Conservation (phyloP, 2,113 vertebrate species). For the Glaucidium brasilianum region DNA sequence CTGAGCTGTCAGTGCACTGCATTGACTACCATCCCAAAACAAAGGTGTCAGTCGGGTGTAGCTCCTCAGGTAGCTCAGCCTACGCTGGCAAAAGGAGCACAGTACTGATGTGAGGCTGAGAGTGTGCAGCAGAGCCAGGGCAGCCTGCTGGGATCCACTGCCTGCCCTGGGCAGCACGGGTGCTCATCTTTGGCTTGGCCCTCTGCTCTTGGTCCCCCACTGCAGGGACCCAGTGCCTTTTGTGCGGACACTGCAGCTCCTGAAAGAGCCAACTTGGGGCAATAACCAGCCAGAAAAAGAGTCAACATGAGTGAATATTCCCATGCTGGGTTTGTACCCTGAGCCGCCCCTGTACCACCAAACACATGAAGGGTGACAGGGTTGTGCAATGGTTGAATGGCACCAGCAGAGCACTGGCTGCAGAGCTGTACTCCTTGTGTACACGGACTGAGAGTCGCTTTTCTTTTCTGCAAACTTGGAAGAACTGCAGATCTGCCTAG, state of each 20-base stretch:
- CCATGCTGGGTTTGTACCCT: not conserved
- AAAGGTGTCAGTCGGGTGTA: not conserved
- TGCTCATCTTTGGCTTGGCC: not conserved
- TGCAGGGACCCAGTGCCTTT: not conserved
- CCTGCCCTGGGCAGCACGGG: fast-evolving
- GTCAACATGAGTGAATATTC: not conserved
- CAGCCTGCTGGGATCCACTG: fast-evolving
- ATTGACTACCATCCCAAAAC: not conserved
- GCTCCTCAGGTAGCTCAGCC: not conserved
- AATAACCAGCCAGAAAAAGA: not conserved
- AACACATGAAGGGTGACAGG: not conserved
- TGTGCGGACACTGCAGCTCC: not conserved
- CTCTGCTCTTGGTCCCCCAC: fast-evolving
- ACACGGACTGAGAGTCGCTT: fast-evolving
- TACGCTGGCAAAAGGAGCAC: not conserved
- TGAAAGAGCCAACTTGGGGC: not conserved
- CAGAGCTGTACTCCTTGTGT: not conserved
- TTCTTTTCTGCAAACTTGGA: not conserved
- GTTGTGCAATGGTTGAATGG: not conserved
- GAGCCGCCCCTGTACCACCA: not conserved
- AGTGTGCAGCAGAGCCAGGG: not conserved
- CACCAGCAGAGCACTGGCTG: not conserved
- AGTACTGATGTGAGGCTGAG: fast-evolving
- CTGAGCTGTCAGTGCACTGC: fast-evolving
- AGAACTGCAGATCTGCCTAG: not conserved